Evolutionary conservation across 2,888 invertebrate species (phyloP).

Genomic region (Disparrhopalites patrizii): DNA sequence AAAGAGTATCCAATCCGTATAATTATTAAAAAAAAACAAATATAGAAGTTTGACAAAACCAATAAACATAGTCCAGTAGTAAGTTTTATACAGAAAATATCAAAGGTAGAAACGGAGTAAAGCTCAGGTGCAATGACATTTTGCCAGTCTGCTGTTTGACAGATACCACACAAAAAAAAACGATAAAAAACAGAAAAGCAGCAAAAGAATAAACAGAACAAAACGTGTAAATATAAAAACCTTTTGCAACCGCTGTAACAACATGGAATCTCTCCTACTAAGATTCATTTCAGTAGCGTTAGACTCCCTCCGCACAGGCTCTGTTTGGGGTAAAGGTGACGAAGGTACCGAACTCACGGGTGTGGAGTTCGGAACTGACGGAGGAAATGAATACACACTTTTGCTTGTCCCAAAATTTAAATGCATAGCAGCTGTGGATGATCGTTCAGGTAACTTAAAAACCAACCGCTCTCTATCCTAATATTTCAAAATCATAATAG

Average conservation of each 20-base stretch:
- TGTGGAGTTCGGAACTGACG: constrained; percentile 42
- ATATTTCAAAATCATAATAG: constrained; percentile 28
- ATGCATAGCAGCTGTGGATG: constrained; percentile 43
- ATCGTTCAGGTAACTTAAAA: constrained; percentile 41
- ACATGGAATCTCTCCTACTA: constrained; percentile 35
- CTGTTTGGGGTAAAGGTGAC: constrained; percentile 44
- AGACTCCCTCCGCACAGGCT: constrained; percentile 26
- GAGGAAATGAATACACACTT: constrained; percentile 18
- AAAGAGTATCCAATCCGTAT: no score
- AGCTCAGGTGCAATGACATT: no score
- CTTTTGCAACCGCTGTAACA: constrained; percentile 47
- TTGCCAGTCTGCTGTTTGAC: no score
- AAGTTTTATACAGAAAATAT: no score
- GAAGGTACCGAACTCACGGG: constrained; percentile 44
- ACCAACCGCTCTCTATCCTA: constrained; percentile 46
- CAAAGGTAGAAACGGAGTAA: no score
- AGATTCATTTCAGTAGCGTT: constrained; percentile 12
- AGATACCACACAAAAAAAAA: background rate
- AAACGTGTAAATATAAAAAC: constrained; percentile 33
- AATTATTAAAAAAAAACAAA: no score
- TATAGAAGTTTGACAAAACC: no score
- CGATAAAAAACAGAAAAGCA: background rate
- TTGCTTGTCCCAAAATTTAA: constrained; percentile 38
- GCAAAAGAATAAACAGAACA: constrained; percentile 3
- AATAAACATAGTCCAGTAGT: no score